Base-by-base conservation (phyloP, 2,797 vertebrate species). In the Tympanoctomys barrerae region DNA sequence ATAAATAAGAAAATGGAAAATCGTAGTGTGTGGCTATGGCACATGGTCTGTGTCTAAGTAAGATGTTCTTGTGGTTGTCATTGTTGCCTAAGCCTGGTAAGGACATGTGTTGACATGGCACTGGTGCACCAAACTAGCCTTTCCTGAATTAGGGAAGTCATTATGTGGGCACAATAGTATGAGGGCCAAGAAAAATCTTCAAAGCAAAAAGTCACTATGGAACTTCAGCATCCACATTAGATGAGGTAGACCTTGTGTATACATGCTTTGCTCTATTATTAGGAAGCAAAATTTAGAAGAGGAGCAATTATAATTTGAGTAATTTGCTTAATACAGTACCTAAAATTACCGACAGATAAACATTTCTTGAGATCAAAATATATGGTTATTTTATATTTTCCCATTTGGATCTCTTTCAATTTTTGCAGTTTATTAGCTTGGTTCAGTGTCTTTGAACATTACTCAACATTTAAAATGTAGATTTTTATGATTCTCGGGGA, bases 391-490 rank as follows among this genome's bases (percentile, higher is more conserved):
- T 97, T 96, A 57, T 80, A 64, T 94, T 96, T 97, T 96, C 97
- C 93, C 88, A 96, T 93, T 97, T 97, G 95, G 95, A 93, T 96
- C 87, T 79, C 92, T 97, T 97, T 98, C 94, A 95, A 87, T 97
- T 96, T 94, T 93, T 96, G 59, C 86, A 94, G 95, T 97, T 97
- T 98, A 97, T 97, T 97, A 97, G 95, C 94, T 96, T 95, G 94
- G 90, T 97, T 97, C 96, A 95, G 88, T 97, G 96, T 98, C 96
- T 97, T 96, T 97, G 96, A 97, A 87, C 96, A 94, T 97, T 97
- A 98, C 93, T 98, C 97, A 98, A 97, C 94, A 97, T 97, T 98
- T 97, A 97, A 97, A 98, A 96, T 97, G 96, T 97, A 94, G 95
- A 88, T 94, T 97, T 97, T 97, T 97, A 97, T 97, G 96, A 96